A percentile compares a stretch with the other conserved stretches of the same genome.
These are phyloP conservation scores for Selenia dentaria DNA, from an alignment of 2,888 invertebrate species.

Conservation along the genomic window DNA sequence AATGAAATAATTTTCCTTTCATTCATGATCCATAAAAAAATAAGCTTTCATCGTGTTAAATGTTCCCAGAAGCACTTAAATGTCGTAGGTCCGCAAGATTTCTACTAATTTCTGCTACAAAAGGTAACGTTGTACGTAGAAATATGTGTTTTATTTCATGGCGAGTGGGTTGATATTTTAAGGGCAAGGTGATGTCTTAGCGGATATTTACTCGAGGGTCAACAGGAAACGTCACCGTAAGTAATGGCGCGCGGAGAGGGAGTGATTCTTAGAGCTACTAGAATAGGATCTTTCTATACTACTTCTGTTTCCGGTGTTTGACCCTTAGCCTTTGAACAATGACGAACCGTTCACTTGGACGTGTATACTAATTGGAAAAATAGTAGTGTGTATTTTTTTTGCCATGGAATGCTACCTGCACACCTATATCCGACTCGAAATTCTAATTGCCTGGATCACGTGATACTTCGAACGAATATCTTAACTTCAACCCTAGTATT, in stretches of 20 bases:
- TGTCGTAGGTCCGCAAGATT: slow-evolving; percentile 24
- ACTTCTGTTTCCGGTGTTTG: slow-evolving; percentile 34
- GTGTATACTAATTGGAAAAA: too few species aligned
- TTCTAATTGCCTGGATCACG: too few species aligned
- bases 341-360: background rate
- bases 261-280: slow-evolving; percentile 52
- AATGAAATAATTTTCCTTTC: too few species aligned
- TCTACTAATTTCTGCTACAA: slow-evolving; percentile 31
- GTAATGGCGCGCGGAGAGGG: slow-evolving; percentile 48
- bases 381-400: too few species aligned
- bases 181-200: slow-evolving; percentile 34
- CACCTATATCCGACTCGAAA: too few species aligned
- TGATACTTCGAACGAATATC: too few species aligned
- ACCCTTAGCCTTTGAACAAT: slow-evolving; percentile 12
- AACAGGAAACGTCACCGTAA: slow-evolving; percentile 48
- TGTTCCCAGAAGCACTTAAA: slow-evolving; percentile 22
- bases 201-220: slow-evolving; percentile 57
- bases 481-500: too few species aligned
- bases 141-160: too few species aligned
- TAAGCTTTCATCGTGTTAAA: slow-evolving; percentile 22
- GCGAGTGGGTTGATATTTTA: slow-evolving; percentile 26
- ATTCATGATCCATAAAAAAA: too few species aligned
- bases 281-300: slow-evolving; percentile 36
- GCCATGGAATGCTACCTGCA: too few species aligned
- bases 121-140: slow-evolving; percentile 1